Conservation (phyloP, 2,888 invertebrate species). For the Eupithecia inturbata region DNA sequence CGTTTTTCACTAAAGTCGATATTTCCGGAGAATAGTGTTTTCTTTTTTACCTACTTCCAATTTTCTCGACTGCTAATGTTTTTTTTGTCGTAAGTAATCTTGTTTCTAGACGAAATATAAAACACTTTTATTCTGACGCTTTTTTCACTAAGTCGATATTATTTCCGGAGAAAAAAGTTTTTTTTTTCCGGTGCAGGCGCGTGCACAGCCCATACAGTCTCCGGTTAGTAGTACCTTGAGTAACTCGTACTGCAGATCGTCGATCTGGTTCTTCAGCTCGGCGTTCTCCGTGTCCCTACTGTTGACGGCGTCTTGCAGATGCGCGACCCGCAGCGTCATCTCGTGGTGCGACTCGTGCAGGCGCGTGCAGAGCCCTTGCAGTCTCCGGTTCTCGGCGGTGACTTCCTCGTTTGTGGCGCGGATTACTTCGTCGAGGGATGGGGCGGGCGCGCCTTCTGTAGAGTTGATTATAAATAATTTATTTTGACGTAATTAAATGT, state of each 20-base stretch:
- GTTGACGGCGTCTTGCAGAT: slow-evolving; percentile 93
- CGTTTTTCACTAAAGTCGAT: too few species aligned
- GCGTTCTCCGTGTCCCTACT: slow-evolving; percentile 97
- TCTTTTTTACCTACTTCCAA: too few species aligned
- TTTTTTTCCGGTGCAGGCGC: too few species aligned
- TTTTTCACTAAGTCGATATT: too few species aligned
- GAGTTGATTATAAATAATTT: background rate
- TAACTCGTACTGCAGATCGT: slow-evolving; percentile 96
- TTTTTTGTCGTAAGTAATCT: too few species aligned
- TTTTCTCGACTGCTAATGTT: too few species aligned
- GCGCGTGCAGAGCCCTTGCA: slow-evolving; percentile 95
- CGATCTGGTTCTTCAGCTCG: slow-evolving; percentile 97
- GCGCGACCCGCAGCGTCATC: slow-evolving; percentile 94
- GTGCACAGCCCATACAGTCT: too few species aligned
- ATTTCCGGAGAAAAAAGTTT: too few species aligned
- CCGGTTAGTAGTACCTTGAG: slow-evolving; percentile 85
- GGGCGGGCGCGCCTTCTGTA: slow-evolving; percentile 86
- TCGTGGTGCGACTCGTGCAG: slow-evolving; percentile 97
- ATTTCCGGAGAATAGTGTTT: too few species aligned
- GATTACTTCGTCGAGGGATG: slow-evolving; percentile 91
- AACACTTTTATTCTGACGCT: too few species aligned
- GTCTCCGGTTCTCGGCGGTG: slow-evolving; percentile 94
- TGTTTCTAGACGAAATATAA: too few species aligned
- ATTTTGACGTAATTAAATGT: background rate
- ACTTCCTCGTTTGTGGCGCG: slow-evolving; percentile 94